Base-by-base conservation (phyloP, 2,113 vertebrate genomes). In the Oxyura jamaicensis region DNA sequence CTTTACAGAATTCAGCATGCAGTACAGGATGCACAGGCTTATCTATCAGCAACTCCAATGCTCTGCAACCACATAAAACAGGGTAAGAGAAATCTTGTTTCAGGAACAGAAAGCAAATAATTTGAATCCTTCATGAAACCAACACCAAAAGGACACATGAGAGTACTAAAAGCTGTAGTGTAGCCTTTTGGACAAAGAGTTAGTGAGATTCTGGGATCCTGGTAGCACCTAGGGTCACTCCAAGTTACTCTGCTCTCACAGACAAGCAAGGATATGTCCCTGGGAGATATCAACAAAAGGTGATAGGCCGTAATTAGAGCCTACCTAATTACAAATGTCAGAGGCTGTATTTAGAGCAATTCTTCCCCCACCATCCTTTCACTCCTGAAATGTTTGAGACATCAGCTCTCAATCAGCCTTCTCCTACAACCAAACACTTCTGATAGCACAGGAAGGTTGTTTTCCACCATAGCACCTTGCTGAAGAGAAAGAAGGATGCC, bases 141-240 rank as follows among this genome's bases (percentile, higher is more conserved):
- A 74, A 86, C 4, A 86, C 52, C 76, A 72, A 35, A 92, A 84
- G 81, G 83, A 88, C 23, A 94, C 0, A 1, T 4, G 76, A 92
- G 88, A 86, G 60, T 35, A 82, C 67, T n/a, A 93, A 33, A 72
- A 93, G 88, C 9, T 31, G 22, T 2, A 81, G 68, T 8, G 41
- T 68, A 92, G n/a, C 17, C 22, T 67, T 83, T 69, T 28, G 35
- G 69, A 92, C 76, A 96, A 95, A 77, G 60, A 16, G 7, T 26
- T 63, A 78, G 52, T 78, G 60, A 92, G 76, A 39, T 72, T 25
- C 39, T 59, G 39, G 22, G 35, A 46, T 26, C 39, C 14, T 26
- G 22, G 52, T 46, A 94, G 72, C 68, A 71, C 25, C 19, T 62
- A 13, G 2, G 35, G 31, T 20, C 55, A n/a, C 18, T 72, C 41